Conservation (phyloP, 2,113 vertebrate genomes). For the western clawed frog (Xenopus tropicalis) region UCB_Xtro_10.0 CM004444.2:168216501-168217000, state of each 20-base stretch:
- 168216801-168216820: constrained; percentile 45
- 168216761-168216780: constrained; percentile 30
- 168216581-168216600: constrained; percentile 33
- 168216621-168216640: constrained; percentile 1
- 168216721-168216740: not conserved
- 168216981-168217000: not conserved
- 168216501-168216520: too few relatives aligned
- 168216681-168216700: not conserved
- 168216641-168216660: constrained; percentile 18
- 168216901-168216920: not conserved
- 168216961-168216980: not conserved
- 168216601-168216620: constrained; percentile 33
- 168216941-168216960: not conserved
- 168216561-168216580: not conserved
- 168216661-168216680: constrained; percentile 1
- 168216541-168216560: too few relatives aligned
- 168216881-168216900: constrained; percentile 49
- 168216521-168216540: too few relatives aligned
- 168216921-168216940: not conserved
- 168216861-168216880: constrained; percentile 44
- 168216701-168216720: not conserved
- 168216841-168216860: constrained; percentile 50
- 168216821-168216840: constrained; percentile 48
- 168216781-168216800: constrained; percentile 42
- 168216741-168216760: constrained; percentile 28